A percentile compares a stretch with the other conserved stretches of the same genome.
phyloP scores from a whole-genome alignment of 2,888 invertebrate species.

The Agrotis ipsilon region DNA sequence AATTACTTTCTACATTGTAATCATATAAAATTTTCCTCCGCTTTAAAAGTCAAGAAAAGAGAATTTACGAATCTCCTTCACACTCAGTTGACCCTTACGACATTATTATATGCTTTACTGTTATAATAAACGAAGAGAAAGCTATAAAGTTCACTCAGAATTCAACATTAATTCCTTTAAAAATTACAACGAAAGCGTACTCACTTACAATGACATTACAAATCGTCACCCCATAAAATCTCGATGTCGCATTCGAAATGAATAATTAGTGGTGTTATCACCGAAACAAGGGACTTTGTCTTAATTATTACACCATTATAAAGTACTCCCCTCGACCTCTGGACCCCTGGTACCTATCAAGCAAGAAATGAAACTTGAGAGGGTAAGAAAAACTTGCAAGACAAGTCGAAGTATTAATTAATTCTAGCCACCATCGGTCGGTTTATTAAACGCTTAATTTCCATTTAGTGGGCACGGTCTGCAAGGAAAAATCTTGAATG shows the following conservation, averaged over 20 bases:
- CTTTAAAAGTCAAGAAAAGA: slow-evolving; percentile 26
- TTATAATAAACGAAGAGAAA: slow-evolving; percentile 55
- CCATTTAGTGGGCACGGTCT: slow-evolving; percentile 82
- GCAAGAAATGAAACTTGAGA: slow-evolving; percentile 78
- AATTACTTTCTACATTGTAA: background rate
- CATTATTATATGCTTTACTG: slow-evolving; percentile 36
- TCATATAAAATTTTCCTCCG: background rate
- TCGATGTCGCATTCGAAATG: slow-evolving; percentile 82
- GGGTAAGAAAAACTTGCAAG: slow-evolving; percentile 83
- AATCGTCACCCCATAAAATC: slow-evolving; percentile 85
- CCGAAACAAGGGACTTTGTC: slow-evolving; percentile 86
- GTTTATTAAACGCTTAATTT: slow-evolving; percentile 89
- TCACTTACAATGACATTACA: slow-evolving; percentile 76
- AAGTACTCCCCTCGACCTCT: slow-evolving; percentile 84
- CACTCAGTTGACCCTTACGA: slow-evolving; percentile 52
- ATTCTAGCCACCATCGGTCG: slow-evolving; percentile 82
- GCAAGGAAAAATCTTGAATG: slow-evolving; percentile 77
- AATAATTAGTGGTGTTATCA: slow-evolving; percentile 86
- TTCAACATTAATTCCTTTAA: slow-evolving; percentile 57
- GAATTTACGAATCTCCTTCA: slow-evolving; percentile 50
- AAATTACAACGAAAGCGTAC: slow-evolving; percentile 53
- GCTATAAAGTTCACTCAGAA: slow-evolving; percentile 51
- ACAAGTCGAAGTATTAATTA: slow-evolving; percentile 88
- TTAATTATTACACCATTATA: slow-evolving; percentile 90
- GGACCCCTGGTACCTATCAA: slow-evolving; percentile 71